Base-by-base conservation (phyloP, 2,888 invertebrate species). In the Cecidostiba fungosa region DNA sequence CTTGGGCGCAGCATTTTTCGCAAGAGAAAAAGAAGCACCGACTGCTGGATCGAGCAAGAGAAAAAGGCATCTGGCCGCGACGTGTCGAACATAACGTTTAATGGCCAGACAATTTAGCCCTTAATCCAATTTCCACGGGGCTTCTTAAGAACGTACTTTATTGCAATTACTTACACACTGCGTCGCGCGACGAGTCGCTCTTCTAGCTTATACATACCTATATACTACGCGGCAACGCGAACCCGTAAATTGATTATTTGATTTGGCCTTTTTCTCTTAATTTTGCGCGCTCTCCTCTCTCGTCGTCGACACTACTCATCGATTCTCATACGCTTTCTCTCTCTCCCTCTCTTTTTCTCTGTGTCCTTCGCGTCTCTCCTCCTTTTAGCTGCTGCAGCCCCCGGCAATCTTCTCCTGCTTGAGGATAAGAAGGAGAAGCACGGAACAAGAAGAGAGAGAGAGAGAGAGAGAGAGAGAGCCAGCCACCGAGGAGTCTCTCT, bases 211-310 rank as follows among this genome's bases (percentile, higher is more conserved):
- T 54, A 19, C 3, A n/a, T 54, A n/a, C 5, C 3, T 19, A n/a
- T n/a, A n/a, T 59, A n/a, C 5, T 77, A 32, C 77, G 3, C 23
- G 19, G 12, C n/a, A 23, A 32, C 86, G 69, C 74, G 82, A 77
- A 80, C 86, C 86, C 87, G 86, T 87, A 87, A 87, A 87, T 87
- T 85, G 87, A 87, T 87, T 87, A 85, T 87, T 87, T 66, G 82
- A 84, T 85, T 84, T 84, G 70, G 59, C 73, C 81, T 47, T 84
- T 85, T 85, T 79, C 73, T 77, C 83, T 86, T 86, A 86, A 86
- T 84, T 84, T 39, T 54, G 83, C 73, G 43, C 77, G 39, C 70
- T n/a, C 54, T 19, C 59, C 8, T 10, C 70, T 12, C 19, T 16
- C n/a, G 54, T 54, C 14, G n/a, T 10, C 73, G 16, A 69, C 29